These are phyloP conservation scores for Apostichopus parvimensis DNA, from an alignment of 35 echinoderm and acorn worm species.

Conservation along the genomic window DNA sequence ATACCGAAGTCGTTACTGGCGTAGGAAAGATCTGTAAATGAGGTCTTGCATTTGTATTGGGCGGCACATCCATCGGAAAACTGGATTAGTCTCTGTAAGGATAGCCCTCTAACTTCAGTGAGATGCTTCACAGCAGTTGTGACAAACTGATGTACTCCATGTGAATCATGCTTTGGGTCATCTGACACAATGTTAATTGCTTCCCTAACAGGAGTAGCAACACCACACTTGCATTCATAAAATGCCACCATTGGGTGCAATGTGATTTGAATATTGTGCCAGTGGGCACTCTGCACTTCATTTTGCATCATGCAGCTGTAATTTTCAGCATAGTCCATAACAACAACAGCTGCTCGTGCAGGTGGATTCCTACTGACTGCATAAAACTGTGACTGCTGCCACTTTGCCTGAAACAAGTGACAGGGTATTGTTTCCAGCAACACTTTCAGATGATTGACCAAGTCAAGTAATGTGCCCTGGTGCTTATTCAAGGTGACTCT, in stretches of 20 bases:
- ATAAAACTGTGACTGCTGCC: conserved; percentile 51
- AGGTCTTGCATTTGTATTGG: conserved; percentile 2
- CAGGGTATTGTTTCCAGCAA: background rate
- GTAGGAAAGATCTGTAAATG: background rate
- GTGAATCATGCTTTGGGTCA: conserved; percentile 57
- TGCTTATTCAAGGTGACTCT: conserved; percentile 6
- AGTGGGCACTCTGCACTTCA: conserved; percentile 73
- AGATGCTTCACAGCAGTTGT: conserved; percentile 28
- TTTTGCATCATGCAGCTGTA: conserved; percentile 60
- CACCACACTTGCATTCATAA: conserved; percentile 36
- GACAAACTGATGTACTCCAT: conserved; percentile 62
- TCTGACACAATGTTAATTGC: conserved; percentile 42
- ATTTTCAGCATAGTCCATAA: conserved; percentile 73
- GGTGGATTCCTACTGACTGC: conserved; percentile 32
- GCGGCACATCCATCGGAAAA: conserved; percentile 53
- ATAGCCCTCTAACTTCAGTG: background rate
- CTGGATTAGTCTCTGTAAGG: conserved; percentile 5
- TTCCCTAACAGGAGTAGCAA: background rate
- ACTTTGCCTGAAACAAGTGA: conserved; percentile 49
- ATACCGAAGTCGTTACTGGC: background rate
- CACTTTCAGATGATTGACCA: background rate
- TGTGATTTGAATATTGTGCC: conserved; percentile 50
- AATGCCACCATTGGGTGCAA: conserved; percentile 66
- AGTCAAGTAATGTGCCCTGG: background rate
- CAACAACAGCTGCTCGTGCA: background rate